phyloP scores from a whole-genome alignment of 2,113 vertebrate species.

The Halcyon malimbica region DNA sequence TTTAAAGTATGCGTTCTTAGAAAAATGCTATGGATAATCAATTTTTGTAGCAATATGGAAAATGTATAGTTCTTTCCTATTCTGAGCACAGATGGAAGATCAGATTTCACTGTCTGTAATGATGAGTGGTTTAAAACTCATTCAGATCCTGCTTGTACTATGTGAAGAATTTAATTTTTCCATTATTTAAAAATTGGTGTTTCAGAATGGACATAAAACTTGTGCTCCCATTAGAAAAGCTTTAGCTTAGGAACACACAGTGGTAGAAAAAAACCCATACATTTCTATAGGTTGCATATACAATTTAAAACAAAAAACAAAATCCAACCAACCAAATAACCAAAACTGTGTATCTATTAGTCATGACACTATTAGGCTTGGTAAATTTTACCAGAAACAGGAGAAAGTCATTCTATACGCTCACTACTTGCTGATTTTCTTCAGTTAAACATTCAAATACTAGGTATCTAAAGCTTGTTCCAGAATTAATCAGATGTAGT shows the following conservation, averaged over 20 bases:
- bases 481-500: not conserved
- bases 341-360: not conserved
- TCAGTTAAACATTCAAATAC: not conserved
- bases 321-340: not conserved
- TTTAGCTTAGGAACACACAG: not conserved
- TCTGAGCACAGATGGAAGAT: slow-evolving; percentile 1
- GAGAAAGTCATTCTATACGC: not conserved
- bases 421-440: not conserved
- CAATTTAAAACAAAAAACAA: not conserved
- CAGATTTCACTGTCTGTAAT: slow-evolving; percentile 15
- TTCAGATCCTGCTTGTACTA: not conserved
- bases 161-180: slow-evolving; percentile 12
- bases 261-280: not conserved
- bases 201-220: not conserved
- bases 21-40: not conserved
- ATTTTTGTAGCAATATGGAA: not conserved
- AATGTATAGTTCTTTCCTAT: not conserved
- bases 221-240: not conserved
- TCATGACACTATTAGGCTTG: not conserved
- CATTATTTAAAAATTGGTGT: not conserved
- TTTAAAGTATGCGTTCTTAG: not conserved
- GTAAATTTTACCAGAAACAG: not conserved
- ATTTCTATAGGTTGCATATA: not conserved
- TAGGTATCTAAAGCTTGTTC: not conserved
- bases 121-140: slow-evolving; percentile 24